phyloP scores from a whole-genome alignment of 2,113 vertebrate species.

The Cryptoleucopteryx plumbea region DNA sequence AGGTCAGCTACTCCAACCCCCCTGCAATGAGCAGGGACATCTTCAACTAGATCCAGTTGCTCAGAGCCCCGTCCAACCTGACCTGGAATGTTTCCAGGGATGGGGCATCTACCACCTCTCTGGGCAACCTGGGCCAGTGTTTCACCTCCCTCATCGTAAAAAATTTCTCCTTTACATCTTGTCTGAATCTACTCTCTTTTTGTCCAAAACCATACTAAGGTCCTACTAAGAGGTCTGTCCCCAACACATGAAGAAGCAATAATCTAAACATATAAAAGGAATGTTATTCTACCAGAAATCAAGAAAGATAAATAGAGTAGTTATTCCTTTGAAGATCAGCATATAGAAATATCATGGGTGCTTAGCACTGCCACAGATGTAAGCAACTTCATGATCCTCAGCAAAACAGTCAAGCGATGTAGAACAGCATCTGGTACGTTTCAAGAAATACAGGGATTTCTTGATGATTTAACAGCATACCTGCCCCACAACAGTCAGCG shows the following conservation, averaged over 20 bases:
- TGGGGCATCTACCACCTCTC: background rate
- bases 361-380: background rate
- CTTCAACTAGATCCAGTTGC: background rate
- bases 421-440: background rate
- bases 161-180: background rate
- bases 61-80: background rate
- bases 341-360: background rate
- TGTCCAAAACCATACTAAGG: background rate
- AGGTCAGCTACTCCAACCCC: background rate
- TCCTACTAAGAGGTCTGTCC: background rate
- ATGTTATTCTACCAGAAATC: background rate
- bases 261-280: background rate
- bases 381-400: background rate
- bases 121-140: background rate
- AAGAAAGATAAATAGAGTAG: background rate
- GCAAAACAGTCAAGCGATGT: background rate
- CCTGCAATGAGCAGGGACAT: background rate
- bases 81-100: background rate
- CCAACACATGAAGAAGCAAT: background rate
- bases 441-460: background rate
- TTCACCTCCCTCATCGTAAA: accelerated
- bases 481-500: background rate
- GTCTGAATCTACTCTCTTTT: background rate
- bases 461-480: background rate
- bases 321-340: background rate